phyloP scores from a whole-genome alignment of 2,113 vertebrate genomes.

The Gambusia affinis region DNA sequence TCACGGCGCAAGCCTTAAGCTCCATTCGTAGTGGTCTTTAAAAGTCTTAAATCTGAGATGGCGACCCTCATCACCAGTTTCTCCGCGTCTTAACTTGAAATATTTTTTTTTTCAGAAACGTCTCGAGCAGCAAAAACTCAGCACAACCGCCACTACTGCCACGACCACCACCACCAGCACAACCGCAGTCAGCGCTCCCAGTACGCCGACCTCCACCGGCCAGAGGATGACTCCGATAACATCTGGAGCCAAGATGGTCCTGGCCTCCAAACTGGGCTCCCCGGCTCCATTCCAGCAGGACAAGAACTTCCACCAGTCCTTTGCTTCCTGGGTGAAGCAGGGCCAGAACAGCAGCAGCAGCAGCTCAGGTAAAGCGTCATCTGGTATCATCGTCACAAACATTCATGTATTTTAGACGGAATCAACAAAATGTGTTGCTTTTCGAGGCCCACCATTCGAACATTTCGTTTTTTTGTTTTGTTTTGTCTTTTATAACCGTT shows the following conservation, averaged over 20 bases:
- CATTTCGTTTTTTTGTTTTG: background rate
- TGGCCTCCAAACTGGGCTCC: conserved; percentile 92
- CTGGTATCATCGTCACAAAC: background rate
- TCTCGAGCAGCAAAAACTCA: conserved; percentile 89
- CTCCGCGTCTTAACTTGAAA: fast-evolving
- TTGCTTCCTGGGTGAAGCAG: conserved; percentile 98
- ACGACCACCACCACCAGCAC: conserved; percentile 22
- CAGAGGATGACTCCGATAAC: conserved; percentile 86
- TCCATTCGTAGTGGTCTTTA: no score
- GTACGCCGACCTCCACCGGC: conserved; percentile 76
- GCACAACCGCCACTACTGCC: conserved; percentile 49
- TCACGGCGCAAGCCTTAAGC: no score
- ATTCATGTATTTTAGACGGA: conserved; percentile 29
- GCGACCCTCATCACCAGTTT: no score
- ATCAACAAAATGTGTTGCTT: background rate
- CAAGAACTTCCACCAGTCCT: conserved; percentile 98
- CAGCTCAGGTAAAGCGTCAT: conserved; percentile 81
- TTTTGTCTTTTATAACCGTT: conserved; percentile 1
- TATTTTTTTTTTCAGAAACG: conserved; percentile 83
- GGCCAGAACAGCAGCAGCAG: conserved; percentile 83
- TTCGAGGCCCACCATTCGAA: background rate
- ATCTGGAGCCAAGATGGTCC: conserved; percentile 91
- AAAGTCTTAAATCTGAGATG: no score
- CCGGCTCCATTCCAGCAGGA: conserved; percentile 95
- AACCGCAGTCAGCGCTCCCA: conserved; percentile 70